phyloP scores from a whole-genome alignment of 2,888 invertebrate genomes.

The Acronicta psi region DNA sequence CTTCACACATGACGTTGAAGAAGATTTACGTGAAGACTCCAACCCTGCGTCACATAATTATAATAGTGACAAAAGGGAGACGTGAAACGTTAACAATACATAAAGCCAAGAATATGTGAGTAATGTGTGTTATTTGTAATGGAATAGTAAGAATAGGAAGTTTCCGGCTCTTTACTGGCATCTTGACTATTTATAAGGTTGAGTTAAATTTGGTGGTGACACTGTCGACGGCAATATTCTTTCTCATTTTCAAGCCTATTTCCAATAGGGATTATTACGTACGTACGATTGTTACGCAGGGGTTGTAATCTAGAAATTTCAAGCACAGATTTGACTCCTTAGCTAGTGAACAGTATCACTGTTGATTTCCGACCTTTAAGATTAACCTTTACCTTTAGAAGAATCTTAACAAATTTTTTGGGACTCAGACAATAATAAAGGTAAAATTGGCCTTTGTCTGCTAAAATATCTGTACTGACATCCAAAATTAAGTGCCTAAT shows the following conservation, averaged over 20 bases:
- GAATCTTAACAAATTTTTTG: no score
- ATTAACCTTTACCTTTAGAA: no score
- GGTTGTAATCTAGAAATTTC: no score
- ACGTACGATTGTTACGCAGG: no score
- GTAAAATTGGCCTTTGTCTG: background rate
- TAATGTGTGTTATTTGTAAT: conserved; percentile 6
- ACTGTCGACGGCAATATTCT: no score
- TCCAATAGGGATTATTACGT: no score
- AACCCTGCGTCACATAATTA: conserved; percentile 49
- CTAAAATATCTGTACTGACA: background rate
- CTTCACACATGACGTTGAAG: conserved; percentile 43
- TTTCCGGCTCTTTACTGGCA: background rate
- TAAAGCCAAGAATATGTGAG: conserved; percentile 20
- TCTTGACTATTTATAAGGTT: background rate
- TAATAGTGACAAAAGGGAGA: conserved; percentile 47
- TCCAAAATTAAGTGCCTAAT: conserved; percentile 24
- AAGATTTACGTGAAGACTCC: conserved; percentile 50
- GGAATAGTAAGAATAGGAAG: background rate
- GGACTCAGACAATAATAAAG: background rate
- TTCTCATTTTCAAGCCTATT: no score
- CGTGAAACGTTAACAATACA: conserved; percentile 40
- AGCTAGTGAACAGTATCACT: no score
- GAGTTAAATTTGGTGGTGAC: no score
- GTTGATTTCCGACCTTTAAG: no score
- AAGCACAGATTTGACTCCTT: no score